phyloP scores from a whole-genome alignment of 2,797 vertebrate genomes.

The Eulemur rubriventer region DNA sequence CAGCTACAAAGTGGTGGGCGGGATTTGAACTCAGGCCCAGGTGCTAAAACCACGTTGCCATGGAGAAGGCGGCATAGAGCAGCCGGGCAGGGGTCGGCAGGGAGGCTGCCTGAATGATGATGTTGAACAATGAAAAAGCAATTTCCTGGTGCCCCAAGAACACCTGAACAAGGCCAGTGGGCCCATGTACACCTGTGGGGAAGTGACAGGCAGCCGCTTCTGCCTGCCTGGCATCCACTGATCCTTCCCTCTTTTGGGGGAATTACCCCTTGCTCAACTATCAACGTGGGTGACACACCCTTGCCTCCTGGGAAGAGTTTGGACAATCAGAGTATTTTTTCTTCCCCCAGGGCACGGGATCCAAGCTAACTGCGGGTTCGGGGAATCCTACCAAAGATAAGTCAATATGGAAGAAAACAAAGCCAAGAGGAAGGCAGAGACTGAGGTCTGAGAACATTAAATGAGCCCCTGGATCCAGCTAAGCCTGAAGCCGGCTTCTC shows the following conservation, averaged over 20 bases:
- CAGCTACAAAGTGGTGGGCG: neutral
- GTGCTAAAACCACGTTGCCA: neutral
- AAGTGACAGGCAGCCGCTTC: neutral
- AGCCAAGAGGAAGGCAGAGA: neutral
- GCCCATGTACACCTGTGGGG: neutral
- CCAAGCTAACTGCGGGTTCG: accelerated
- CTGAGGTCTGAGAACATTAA: neutral
- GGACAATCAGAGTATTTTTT: neutral
- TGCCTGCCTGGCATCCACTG: neutral
- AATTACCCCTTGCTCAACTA: neutral
- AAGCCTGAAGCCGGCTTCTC: neutral
- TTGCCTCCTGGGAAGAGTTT: neutral
- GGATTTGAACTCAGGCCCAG: accelerated
- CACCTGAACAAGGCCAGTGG: too few relatives aligned
- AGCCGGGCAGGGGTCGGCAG: neutral
- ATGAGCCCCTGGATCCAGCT: neutral
- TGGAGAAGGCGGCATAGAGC: neutral
- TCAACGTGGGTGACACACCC: neutral
- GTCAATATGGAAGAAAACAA: neutral
- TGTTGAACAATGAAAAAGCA: neutral
- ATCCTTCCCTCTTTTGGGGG: neutral
- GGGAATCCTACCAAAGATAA: neutral
- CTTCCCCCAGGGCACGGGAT: neutral
- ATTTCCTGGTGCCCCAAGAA: neutral
- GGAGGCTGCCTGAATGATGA: neutral